These are phyloP conservation scores for Prorops nasuta DNA, from an alignment of 1,140 invertebrate species.

Conservation along the genomic window DNA sequence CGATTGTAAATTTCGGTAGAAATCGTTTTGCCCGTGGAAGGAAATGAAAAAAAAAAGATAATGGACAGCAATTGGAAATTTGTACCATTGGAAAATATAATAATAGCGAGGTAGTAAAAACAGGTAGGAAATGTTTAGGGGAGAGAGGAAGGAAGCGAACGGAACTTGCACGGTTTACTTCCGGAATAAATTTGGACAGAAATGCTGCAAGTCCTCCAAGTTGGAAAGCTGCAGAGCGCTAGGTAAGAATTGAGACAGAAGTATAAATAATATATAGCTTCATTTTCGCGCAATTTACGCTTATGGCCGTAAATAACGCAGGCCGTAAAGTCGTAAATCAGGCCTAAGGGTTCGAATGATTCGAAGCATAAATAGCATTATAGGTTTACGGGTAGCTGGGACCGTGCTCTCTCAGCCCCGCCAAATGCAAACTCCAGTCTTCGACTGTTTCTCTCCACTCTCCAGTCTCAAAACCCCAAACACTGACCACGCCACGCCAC, in stretches of 20 bases:
- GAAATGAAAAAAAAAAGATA: too few species aligned
- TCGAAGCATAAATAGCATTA: constrained; percentile 52
- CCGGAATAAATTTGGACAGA: too few species aligned
- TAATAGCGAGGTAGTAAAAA: not conserved
- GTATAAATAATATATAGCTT: constrained; percentile 45
- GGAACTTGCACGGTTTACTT: too few species aligned
- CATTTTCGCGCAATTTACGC: constrained; percentile 38
- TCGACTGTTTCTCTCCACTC: too few species aligned
- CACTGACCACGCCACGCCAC: too few species aligned
- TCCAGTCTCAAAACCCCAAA: too few species aligned
- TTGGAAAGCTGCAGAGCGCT: too few species aligned
- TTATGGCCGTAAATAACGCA: constrained; percentile 12
- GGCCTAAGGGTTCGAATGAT: constrained; percentile 43
- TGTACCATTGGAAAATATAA: not conserved
- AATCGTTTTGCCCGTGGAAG: too few species aligned
- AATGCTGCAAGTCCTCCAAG: too few species aligned
- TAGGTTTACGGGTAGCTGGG: constrained; percentile 39
- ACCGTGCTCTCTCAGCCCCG: not conserved
- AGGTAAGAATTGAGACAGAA: too few species aligned
- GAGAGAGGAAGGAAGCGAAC: not conserved
- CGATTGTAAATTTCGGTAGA: too few species aligned
- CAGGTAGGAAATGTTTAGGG: not conserved
- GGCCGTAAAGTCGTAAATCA: constrained; percentile 40
- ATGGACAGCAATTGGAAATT: not conserved
- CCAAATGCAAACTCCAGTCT: too few species aligned